Percentiles rank a stretch among this genome's conserved stretches.
phyloP scores from a whole-genome alignment of 2,888 invertebrate species.

The Latrodectus elegans region DNA sequence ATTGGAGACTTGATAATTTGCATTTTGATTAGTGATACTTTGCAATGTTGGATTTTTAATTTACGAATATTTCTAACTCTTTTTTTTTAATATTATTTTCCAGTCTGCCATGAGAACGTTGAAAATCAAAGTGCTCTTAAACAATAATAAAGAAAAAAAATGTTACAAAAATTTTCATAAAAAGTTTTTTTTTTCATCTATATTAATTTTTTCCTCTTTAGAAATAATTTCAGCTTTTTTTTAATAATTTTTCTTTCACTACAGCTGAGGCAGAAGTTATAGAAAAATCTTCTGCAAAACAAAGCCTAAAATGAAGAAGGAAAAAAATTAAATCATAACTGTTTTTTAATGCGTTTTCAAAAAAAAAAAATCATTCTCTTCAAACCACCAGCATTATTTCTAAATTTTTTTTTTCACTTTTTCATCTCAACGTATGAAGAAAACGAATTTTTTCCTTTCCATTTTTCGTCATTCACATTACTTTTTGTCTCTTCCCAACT shows the following conservation, averaged over 20 bases:
- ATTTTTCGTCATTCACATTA: slow-evolving; percentile 33
- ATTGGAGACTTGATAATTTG: slow-evolving; percentile 61
- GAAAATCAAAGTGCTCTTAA: neutral
- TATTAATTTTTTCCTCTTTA: slow-evolving; percentile 52
- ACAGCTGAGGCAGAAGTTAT: slow-evolving; percentile 7
- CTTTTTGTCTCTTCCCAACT: slow-evolving; percentile 66
- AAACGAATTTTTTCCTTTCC: slow-evolving; percentile 25
- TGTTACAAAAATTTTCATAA: slow-evolving; percentile 8
- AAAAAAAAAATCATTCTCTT: slow-evolving; percentile 15
- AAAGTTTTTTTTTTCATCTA: slow-evolving; percentile 64
- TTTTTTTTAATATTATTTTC: slow-evolving; percentile 29
- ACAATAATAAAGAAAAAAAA: slow-evolving; percentile 33
- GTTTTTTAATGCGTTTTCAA: slow-evolving; percentile 66
- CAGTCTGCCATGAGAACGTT: neutral
- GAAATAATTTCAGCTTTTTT: slow-evolving; percentile 11
- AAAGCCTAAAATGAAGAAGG: slow-evolving; percentile 33
- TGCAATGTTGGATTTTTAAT: slow-evolving; percentile 52
- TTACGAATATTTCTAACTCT: slow-evolving; percentile 41
- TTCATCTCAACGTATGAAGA: slow-evolving; percentile 6
- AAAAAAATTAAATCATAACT: slow-evolving; percentile 61
- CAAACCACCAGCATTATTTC: slow-evolving; percentile 34
- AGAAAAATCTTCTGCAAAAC: slow-evolving; percentile 61
- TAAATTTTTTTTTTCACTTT: slow-evolving; percentile 24
- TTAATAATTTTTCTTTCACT: slow-evolving; percentile 20
- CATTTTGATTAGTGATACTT: slow-evolving; percentile 66